Conservation (phyloP, 1,140 invertebrate genomes). For the Papilio machaon region DNA sequence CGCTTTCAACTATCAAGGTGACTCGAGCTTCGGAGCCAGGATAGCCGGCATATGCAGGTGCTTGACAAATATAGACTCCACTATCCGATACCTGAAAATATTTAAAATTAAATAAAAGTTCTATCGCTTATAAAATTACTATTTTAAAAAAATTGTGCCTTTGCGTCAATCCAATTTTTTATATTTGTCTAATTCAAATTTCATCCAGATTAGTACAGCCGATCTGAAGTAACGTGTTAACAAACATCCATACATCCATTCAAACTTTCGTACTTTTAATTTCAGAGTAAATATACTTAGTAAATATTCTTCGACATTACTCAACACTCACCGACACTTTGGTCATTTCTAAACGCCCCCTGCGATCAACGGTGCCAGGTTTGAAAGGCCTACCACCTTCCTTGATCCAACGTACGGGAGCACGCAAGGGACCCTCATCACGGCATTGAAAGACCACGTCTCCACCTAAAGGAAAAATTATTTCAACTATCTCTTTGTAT, state of each 20-base stretch:
- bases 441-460: constrained; percentile 96
- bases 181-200: background rate
- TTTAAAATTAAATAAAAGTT: background rate
- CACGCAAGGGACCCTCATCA: constrained; percentile 90
- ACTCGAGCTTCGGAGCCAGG: constrained; percentile 74
- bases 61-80: constrained; percentile 92
- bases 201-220: background rate
- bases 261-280: no score
- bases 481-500: background rate
- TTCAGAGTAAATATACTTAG: no score
- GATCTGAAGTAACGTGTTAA: no score
- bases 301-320: background rate
- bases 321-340: constrained; percentile 86
- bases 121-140: background rate
- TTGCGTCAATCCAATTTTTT: no score
- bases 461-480: constrained; percentile 83
- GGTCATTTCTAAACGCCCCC: constrained; percentile 92
- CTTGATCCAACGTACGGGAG: constrained; percentile 89
- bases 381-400: constrained; percentile 88
- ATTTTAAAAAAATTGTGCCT: no score
- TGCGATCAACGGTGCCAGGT: constrained; percentile 85
- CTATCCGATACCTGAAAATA: constrained; percentile 84
- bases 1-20: constrained; percentile 56
- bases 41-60: constrained; percentile 84
- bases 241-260: no score